Percentiles rank a stretch among this genome's conserved stretches.
These are phyloP conservation scores for Erethizon dorsatum DNA, from an alignment of 2,797 vertebrate genomes.

Conservation along the genomic window DNA sequence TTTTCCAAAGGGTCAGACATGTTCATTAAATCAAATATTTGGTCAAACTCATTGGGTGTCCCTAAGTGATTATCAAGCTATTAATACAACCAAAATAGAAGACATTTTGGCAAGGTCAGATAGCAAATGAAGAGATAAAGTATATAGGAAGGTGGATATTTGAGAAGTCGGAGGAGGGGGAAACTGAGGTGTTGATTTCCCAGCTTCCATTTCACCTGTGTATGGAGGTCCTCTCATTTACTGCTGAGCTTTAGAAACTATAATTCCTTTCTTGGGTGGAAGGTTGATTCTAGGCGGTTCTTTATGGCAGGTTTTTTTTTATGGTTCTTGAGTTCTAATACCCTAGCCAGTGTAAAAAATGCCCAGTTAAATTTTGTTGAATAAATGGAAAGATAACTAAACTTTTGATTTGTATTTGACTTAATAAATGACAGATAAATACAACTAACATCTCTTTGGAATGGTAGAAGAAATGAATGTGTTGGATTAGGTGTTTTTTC, in stretches of 20 bases:
- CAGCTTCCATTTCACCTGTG: neutral
- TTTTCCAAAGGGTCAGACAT: constrained; percentile 23
- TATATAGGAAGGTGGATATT: neutral
- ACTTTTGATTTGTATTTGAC: constrained; percentile 20
- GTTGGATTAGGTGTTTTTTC: neutral
- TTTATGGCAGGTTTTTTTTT: neutral
- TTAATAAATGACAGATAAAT: neutral
- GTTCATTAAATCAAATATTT: constrained; percentile 39
- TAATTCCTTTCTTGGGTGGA: neutral
- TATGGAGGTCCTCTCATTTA: neutral
- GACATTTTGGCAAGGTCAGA: neutral
- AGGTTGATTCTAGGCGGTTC: neutral
- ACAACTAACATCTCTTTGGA: neutral
- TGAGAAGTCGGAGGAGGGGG: neutral
- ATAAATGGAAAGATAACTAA: neutral
- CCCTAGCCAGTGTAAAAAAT: neutral
- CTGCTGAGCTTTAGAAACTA: neutral
- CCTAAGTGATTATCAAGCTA: constrained; percentile 16
- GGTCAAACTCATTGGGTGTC: neutral
- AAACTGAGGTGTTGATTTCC: neutral
- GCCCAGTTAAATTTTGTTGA: neutral
- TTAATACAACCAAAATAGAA: neutral
- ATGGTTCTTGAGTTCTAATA: neutral
- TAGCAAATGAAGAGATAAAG: neutral
- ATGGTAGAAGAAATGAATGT: neutral